Evolutionary conservation across 2,888 invertebrate species (phyloP).

Genomic region (Anoncus sp.): DNA sequence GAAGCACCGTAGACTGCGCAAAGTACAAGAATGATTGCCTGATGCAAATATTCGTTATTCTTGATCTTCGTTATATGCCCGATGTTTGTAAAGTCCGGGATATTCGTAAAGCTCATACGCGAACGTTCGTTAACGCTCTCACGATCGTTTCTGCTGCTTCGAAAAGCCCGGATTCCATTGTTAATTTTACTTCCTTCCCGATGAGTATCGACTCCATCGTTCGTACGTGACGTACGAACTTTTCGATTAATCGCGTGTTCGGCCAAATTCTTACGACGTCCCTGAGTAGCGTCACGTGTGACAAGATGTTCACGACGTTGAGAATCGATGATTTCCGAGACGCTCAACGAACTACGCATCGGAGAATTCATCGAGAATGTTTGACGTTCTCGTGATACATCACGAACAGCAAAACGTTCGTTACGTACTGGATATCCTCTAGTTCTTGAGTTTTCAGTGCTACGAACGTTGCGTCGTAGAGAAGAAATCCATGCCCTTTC

Average conservation of each 20-base stretch:
- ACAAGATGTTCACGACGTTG: constrained; percentile 41
- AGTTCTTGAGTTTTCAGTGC: not conserved
- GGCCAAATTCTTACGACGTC: constrained; percentile 52
- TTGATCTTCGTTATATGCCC: constrained; percentile 12
- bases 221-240: constrained; percentile 15
- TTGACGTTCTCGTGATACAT: constrained; percentile 21
- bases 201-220: constrained; percentile 13
- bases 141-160: constrained; percentile 25
- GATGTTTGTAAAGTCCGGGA: constrained; percentile 36
- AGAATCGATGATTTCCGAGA: not conserved
- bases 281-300: constrained; percentile 28
- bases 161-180: constrained; percentile 24
- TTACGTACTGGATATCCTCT: constrained; percentile 11
- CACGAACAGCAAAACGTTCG: not conserved
- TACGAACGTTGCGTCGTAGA: constrained; percentile 34
- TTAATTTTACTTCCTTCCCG: not conserved
- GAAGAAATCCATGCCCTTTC: constrained; percentile 41
- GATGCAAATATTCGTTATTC: constrained; percentile 71
- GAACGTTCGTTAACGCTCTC: constrained; percentile 4
- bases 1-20: constrained; percentile 76
- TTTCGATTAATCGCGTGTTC: constrained; percentile 11
- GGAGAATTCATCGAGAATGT: not conserved
- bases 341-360: not conserved
- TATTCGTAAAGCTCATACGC: constrained; percentile 3
- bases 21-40: constrained; percentile 72